Evolutionary conservation across 2,888 invertebrate genomes (phyloP), one percentile per base, ranked within the genome.

Genomic region (Ischnura elegans): DNA sequence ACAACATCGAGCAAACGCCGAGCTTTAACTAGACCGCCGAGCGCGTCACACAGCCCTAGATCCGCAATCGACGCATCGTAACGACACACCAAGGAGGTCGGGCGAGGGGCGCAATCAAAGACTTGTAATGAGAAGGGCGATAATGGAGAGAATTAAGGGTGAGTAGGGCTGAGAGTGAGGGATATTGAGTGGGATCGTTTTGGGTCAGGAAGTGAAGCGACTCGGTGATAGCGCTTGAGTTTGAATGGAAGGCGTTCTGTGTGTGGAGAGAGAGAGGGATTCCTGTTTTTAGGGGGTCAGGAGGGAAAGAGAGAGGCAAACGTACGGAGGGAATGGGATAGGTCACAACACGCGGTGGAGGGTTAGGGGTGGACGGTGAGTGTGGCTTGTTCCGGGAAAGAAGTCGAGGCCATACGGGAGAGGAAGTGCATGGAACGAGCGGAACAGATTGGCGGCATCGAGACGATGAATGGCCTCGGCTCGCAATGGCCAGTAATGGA

Each of bases 401-500:
- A 76, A 90, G 36, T 29, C 36, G 90, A 42, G 55, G 90, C 42
- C 55, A 36, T 25, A 25, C 8, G 87, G 51, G 87, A 43, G 61
- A 25, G 87, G 51, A 47, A 61, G 90, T 61, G 76, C 76, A 76
- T 36, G 76, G 76, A 51, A 76, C 76, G 29, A 76, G 76, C 76
- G 36, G 25, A 90, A 90, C 90, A 90, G 51, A 90, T 90, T 36
- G 87, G 42, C 90, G 55, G 43, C 76, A 76, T 76, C 76, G 36
- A 13, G 76, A n/a, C 29, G 61, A 61, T 61, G 90, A 90, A 61
- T 55, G 90, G 90, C 36, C n/a, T 55, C 43, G 42, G 90, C 55
- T 51, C 43, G 55, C 90, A 42, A 87, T 87, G 87, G 87, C 87
- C 87, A 55, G 87, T 87, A 87, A 87, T 87, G 87, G 55, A 47